A percentile compares a stretch with the other conserved stretches of the same genome.
Evolutionary conservation across 2,888 invertebrate species (phyloP).

Genomic region (Chrysomela aeneicollis): DNA sequence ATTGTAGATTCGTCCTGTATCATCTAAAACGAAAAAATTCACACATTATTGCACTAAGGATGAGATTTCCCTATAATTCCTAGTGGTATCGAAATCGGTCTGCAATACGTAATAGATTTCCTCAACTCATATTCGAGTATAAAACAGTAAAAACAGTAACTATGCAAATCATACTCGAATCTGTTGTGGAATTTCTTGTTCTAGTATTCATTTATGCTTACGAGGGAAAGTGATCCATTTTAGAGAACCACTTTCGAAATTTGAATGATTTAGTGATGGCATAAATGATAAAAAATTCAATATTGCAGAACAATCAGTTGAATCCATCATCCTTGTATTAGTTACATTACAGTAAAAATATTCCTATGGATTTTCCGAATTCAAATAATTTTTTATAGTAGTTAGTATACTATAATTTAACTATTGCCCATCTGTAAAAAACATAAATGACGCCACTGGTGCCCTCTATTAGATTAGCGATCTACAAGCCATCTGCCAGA

Average conservation of each 20-base stretch:
- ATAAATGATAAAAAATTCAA: background rate
- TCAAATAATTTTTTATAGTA: too few relatives aligned
- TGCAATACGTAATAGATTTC: background rate
- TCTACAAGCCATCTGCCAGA: too few relatives aligned
- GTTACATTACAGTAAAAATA: too few relatives aligned
- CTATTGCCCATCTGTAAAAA: too few relatives aligned
- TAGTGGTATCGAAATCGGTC: background rate
- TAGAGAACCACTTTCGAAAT: conserved; percentile 15
- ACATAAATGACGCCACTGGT: too few relatives aligned
- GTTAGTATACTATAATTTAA: too few relatives aligned
- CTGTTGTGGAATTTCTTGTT: conserved; percentile 2
- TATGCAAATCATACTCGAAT: background rate
- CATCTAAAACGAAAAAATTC: background rate
- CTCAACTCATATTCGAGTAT: background rate
- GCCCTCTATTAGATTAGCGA: too few relatives aligned
- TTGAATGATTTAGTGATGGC: background rate
- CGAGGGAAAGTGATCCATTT: conserved; percentile 19
- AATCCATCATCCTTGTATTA: too few relatives aligned
- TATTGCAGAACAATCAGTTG: too few relatives aligned
- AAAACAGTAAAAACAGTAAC: background rate
- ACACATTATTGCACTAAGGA: background rate
- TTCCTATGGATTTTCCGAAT: too few relatives aligned
- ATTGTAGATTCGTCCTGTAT: too few relatives aligned
- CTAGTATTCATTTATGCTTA: conserved; percentile 1
- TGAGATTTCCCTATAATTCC: background rate